Evolutionary conservation across 2,888 invertebrate species (phyloP), one percentile per base, ranked within the genome.

Genomic region (Euzophera pinguis): DNA sequence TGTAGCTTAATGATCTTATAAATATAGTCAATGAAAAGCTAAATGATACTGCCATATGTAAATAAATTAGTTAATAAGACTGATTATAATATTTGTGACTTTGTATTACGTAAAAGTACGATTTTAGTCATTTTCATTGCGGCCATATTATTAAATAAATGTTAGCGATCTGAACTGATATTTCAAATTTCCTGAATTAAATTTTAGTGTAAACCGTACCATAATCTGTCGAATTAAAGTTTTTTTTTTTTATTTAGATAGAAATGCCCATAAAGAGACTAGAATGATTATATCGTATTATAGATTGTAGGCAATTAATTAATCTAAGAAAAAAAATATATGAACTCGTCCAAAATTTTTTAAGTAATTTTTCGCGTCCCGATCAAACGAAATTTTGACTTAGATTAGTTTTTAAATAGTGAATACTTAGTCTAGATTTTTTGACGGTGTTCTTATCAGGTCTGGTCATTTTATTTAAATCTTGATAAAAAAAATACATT

Each of bases 281-380:
- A 35, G 35, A 10, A 35, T 7, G 12, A 13, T 13, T 13, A n/a
- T 13, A 13, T 13, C 37, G 13, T 38, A 13, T 8, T 38, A n/a
- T n/a, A 38, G 37, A 13, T 38, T 13, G 37, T 38, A 38, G 8
- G 37, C 5, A 22, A 22, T 22, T 22, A 5, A 22, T 2, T 22
- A 22, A n/a, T n/a, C n/a, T n/a, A n/a, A n/a, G n/a, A n/a, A n/a
- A n/a, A 22, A 5, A 22, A 22, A 37, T 38, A 34, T 12, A 47
- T 51, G n/a, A 53, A 50, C 48, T 78, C 84, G 85, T 84, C 85
- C 84, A 73, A 72, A 76, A n/a, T n/a, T 73, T 73, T 64, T 35
- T 43, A 67, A 71, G 74, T 69, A 75, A 82, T 73, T 68, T 64
- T 65, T 22, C 59, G 73, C 87, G 87, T 86, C 85, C 87, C 71